phyloP scores from a whole-genome alignment of 2,888 invertebrate genomes.

The Ferdinandea cuprea region DNA sequence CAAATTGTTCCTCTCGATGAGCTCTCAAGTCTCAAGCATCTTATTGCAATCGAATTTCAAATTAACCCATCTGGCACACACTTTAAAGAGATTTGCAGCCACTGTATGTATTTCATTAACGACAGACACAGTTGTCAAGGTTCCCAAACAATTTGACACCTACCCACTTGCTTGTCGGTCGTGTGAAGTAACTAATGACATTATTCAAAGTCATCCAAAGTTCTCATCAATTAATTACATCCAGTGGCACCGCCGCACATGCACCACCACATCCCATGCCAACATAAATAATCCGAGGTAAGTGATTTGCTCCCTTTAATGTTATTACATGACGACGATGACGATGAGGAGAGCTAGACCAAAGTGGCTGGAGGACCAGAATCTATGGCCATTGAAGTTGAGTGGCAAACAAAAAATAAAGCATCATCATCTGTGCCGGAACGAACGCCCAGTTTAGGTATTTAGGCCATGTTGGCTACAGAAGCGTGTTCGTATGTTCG shows the following conservation, averaged over 20 bases:
- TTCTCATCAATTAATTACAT: constrained; percentile 65
- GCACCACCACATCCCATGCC: neutral
- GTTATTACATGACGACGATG: constrained; percentile 9
- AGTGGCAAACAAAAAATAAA: constrained; percentile 25
- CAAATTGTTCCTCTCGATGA: constrained; percentile 13
- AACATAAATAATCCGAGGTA: constrained; percentile 21
- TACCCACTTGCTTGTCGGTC: neutral
- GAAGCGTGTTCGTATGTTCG: constrained; percentile 36
- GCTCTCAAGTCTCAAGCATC: constrained; percentile 2
- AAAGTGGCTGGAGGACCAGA: constrained; percentile 5
- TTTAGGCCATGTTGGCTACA: neutral
- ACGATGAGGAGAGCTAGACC: neutral
- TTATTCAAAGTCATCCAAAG: constrained; percentile 65
- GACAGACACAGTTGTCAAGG: neutral
- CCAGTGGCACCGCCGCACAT: constrained; percentile 20
- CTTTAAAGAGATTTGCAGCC: constrained; percentile 5
- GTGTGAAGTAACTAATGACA: constrained; percentile 55
- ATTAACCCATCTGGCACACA: neutral
- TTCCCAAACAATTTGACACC: constrained; percentile 19
- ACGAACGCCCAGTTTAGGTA: neutral
- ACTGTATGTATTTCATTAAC: constrained; percentile 21
- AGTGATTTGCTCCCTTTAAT: constrained; percentile 50
- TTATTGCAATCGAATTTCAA: neutral
- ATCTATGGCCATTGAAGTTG: constrained; percentile 18
- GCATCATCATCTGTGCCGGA: constrained; percentile 16